Conservation (phyloP, 1,140 invertebrate species). For the Conus ventricosus region DNA sequence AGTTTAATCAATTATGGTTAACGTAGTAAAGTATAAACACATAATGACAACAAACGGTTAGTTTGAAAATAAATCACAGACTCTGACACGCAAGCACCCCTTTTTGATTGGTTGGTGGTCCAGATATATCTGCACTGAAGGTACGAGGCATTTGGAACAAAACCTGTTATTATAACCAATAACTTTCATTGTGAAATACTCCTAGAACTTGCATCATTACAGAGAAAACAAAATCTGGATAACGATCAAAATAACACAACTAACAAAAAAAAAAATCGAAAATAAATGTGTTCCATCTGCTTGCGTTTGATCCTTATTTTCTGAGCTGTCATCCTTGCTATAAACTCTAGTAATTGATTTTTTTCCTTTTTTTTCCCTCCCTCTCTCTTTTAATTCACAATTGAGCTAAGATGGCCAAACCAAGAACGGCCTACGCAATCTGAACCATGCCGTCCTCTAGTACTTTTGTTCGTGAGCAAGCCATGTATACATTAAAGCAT, state of each 20-base stretch:
- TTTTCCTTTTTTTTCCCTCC: no score
- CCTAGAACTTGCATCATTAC: no score
- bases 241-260: no score
- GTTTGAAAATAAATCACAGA: slow-evolving; percentile 12
- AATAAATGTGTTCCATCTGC: no score
- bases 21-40: neutral
- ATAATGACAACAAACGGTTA: neutral
- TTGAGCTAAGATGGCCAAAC: neutral
- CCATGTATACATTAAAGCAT: neutral
- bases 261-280: no score
- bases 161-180: neutral
- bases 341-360: no score
- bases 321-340: no score
- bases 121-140: neutral
- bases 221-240: no score
- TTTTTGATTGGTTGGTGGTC: slow-evolving; percentile 8
- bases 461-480: neutral
- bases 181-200: no score
- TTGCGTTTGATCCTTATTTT: no score
- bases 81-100: slow-evolving; percentile 9
- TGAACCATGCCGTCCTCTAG: neutral
- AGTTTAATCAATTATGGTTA: neutral
- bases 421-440: neutral
- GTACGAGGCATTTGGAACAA: neutral
- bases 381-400: neutral